Conservation (phyloP, 2,888 invertebrate genomes). For the Autographa pulchrina region DNA sequence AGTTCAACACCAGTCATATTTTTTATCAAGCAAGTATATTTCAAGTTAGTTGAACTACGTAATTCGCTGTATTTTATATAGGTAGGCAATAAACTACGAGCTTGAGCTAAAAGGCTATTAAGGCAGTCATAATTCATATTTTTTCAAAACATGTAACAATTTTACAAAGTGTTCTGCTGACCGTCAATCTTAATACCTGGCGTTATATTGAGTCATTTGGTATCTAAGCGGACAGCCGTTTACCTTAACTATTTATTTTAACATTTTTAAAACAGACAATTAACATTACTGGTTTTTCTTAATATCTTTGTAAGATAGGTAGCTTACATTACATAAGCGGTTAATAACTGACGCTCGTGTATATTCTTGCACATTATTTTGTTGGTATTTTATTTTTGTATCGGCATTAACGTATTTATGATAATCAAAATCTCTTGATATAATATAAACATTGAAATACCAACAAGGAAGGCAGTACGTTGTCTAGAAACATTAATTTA, state of each 20-base stretch:
- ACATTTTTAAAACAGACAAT: not conserved
- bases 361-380: not conserved
- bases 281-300: not conserved
- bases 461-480: no score
- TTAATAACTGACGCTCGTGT: not conserved
- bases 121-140: not conserved
- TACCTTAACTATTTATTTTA: conserved; percentile 17
- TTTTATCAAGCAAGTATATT: not conserved
- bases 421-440: no score
- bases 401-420: no score
- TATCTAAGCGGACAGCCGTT: conserved; percentile 34
- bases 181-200: conserved; percentile 17
- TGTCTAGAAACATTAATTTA: no score
- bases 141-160: conserved; percentile 1
- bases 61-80: not conserved
- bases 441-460: no score
- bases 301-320: not conserved
- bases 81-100: not conserved
- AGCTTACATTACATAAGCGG: not conserved
- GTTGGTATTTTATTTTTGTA: not conserved
- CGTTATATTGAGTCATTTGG: conserved; percentile 42
- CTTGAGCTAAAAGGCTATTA: conserved; percentile 2
- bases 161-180: conserved; percentile 12
- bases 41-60: not conserved
- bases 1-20: not conserved